These are phyloP conservation scores for Cataglyphis altisquamis DNA, from an alignment of 2,888 invertebrate genomes.

Conservation along the genomic window DNA sequence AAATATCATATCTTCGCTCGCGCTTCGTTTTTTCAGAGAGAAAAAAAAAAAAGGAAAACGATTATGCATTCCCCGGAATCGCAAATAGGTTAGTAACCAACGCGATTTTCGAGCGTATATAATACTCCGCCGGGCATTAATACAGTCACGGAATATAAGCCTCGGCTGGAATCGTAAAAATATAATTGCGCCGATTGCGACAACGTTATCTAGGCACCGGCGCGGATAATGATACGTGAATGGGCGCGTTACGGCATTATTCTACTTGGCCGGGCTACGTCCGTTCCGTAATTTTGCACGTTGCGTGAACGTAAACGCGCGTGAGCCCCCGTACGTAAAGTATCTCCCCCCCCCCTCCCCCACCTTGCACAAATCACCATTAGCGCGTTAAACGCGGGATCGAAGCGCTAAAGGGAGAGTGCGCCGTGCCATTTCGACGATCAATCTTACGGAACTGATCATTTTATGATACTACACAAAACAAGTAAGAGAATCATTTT, in stretches of 20 bases:
- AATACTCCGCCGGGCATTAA: slow-evolving; percentile 63
- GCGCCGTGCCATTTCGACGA: slow-evolving; percentile 31
- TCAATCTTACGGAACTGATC: slow-evolving; percentile 63
- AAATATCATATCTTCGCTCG: slow-evolving; percentile 23
- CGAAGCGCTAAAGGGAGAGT: slow-evolving; percentile 26
- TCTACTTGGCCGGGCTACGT: slow-evolving; percentile 68
- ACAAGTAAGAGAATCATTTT: slow-evolving; percentile 73
- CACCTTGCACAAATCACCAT: slow-evolving; percentile 68
- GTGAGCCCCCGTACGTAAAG: slow-evolving; percentile 40
- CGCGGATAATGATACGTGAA: slow-evolving; percentile 84
- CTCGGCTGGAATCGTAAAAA: slow-evolving; percentile 82
- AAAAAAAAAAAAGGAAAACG: slow-evolving; percentile 50
- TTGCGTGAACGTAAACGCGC: slow-evolving; percentile 6
- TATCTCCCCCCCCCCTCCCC: slow-evolving; percentile 36
- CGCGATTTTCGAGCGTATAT: slow-evolving; percentile 25
- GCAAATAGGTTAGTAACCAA: slow-evolving; percentile 72
- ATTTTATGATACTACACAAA: slow-evolving; percentile 68
- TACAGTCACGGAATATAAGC: slow-evolving; percentile 77
- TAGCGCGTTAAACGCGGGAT: slow-evolving; percentile 49
- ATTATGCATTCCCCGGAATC: slow-evolving; percentile 49
- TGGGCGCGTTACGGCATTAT: slow-evolving; percentile 71
- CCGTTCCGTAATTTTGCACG: slow-evolving; percentile 32
- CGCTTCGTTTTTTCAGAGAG: slow-evolving; percentile 32
- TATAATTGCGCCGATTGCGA: slow-evolving; percentile 83
- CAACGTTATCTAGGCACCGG: slow-evolving; percentile 82